phyloP scores from a whole-genome alignment of 92 coral and sea anemone species.

The Parazoanthus darwini region DNA sequence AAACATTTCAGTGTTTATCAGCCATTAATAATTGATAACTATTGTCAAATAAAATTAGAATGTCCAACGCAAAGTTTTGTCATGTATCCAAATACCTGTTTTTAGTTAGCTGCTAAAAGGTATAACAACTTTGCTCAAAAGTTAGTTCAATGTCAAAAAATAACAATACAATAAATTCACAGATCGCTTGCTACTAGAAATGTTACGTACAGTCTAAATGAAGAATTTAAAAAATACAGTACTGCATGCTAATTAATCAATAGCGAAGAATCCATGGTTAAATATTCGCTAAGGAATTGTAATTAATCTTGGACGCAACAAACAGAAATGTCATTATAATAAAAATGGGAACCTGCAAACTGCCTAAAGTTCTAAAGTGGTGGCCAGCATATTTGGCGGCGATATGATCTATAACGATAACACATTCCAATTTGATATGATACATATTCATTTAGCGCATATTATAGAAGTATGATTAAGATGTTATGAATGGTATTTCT shows the following conservation, averaged over 20 bases:
- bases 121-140: neutral
- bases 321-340: neutral
- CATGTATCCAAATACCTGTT: neutral
- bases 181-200: neutral
- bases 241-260: too few species aligned
- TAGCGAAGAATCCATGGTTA: neutral
- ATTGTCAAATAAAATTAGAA: neutral
- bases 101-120: neutral
- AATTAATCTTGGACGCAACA: conserved; percentile 7
- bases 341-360: neutral
- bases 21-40: neutral
- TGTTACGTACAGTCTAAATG: neutral
- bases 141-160: too few species aligned
- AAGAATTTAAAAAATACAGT: neutral
- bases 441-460: neutral
- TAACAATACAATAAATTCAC: neutral
- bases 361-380: neutral
- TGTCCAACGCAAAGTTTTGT: neutral
- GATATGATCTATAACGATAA: neutral
- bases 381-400: neutral
- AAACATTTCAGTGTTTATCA: neutral
- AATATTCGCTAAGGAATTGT: neutral
- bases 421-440: neutral
- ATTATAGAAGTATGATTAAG: neutral
- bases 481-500: neutral